Evolutionary conservation across 2,888 invertebrate genomes (phyloP), one percentile per base, ranked within the genome.

Genomic region (Harpalus rubripes): DNA sequence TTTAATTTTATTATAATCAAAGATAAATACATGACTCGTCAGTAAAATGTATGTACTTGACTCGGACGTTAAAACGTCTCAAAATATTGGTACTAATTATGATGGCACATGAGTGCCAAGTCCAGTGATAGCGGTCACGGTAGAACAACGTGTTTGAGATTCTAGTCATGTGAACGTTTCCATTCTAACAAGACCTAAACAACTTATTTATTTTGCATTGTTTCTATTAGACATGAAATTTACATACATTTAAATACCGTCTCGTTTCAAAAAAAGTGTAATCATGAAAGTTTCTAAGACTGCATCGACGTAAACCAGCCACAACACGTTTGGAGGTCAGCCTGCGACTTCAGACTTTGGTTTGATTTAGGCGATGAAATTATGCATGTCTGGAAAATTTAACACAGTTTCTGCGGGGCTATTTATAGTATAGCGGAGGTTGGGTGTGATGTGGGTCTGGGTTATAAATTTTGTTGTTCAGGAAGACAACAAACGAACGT

Each of bases 311-410:
- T 1, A 32, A 32, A 32, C 32, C 32, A 32, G 5, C 32, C 32
- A 6, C 32, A 5, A 32, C 32, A 32, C 32, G 32, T 52, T 52
- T 52, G 44, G 44, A 52, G 44, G 44, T 52, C 44, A 52, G 44
- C 2, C 44, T 12, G 44, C 5, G 32, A 32, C 32, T 32, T 32
- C 5, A 32, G 32, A 32, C 32, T 32, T 32, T 32, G 32, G 44
- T 52, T 12, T 12, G 44, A 8, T 52, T 52, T 52, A 12, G 10
- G 10, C 44, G 44, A 52, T 0, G 10, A 52, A 52, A 52, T 52
- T 52, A 74, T 74, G 72, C 72, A 74, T 44, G 72, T 74, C 44
- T 74, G 72, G 72, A 74, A 74, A 52, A 74, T 74, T 74, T 74
- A 74, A 74, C 72, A 74, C 72, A 74, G 41, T 74, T 74, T 74